These are phyloP conservation scores for Erebia ligea DNA, from an alignment of 2,888 invertebrate genomes.

Conservation along the genomic window DNA sequence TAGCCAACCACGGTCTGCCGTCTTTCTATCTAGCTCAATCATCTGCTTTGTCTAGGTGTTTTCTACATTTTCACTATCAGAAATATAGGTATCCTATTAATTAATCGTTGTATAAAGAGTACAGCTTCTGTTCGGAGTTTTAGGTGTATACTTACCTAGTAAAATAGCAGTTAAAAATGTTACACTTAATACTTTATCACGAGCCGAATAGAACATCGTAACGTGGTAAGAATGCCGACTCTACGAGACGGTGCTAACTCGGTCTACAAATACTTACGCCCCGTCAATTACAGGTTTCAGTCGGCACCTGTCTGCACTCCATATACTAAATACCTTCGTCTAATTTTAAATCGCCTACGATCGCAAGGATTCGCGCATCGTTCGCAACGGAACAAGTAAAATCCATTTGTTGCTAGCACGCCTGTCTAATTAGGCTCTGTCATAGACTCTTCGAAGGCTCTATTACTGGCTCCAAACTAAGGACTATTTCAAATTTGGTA, in stretches of 20 bases:
- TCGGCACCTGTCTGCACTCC: conserved; percentile 19
- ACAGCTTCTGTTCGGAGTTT: neutral
- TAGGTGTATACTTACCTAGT: neutral
- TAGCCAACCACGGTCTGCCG: neutral
- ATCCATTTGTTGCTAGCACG: conserved; percentile 79
- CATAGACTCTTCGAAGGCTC: conserved; percentile 83
- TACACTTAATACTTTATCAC: neutral
- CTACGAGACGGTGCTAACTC: conserved; percentile 15
- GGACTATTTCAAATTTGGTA: conserved; percentile 79
- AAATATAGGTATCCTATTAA: too few relatives aligned
- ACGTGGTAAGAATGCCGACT: neutral
- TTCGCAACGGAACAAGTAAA: conserved; percentile 75
- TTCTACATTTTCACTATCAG: too few relatives aligned
- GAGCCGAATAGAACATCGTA: neutral
- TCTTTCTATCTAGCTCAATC: neutral
- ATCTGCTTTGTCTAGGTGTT: too few relatives aligned
- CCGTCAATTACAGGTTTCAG: conserved; percentile 22
- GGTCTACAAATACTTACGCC: conserved; percentile 23
- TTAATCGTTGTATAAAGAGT: neutral
- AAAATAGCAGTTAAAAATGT: too few relatives aligned
- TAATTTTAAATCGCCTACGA: conserved; percentile 58
- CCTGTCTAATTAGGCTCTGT: conserved; percentile 83
- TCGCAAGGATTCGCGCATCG: conserved; percentile 58
- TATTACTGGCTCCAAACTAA: conserved; percentile 82
- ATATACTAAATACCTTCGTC: conserved; percentile 27